Evolutionary conservation across 2,888 invertebrate species (phyloP).

Genomic region (Trichogramma evanescens): DNA sequence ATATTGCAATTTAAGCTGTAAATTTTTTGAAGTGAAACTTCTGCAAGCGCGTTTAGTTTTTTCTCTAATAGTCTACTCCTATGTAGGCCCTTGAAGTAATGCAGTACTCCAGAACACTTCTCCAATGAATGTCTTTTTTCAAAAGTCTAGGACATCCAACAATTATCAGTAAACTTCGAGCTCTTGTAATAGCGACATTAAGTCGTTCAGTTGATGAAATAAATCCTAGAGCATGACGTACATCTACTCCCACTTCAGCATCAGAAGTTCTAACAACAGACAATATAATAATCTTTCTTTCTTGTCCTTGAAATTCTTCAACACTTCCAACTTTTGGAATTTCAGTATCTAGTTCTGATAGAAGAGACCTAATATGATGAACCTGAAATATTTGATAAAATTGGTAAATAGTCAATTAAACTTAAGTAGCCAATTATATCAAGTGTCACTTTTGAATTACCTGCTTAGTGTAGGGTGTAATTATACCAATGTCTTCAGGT

Average conservation of each 20-base stretch:
- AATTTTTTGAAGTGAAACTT: too few relatives aligned
- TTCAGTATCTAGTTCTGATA: conserved; percentile 51
- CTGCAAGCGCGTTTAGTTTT: too few relatives aligned
- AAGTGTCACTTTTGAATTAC: conserved; percentile 47
- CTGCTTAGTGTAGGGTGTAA: conserved; percentile 89
- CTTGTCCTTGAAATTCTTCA: conserved; percentile 83
- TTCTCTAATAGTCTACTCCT: conserved; percentile 43
- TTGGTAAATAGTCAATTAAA: conserved; percentile 13
- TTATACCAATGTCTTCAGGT: conserved; percentile 74
- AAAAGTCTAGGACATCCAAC: conserved; percentile 78
- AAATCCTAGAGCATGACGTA: conserved; percentile 62
- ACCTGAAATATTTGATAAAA: conserved; percentile 48
- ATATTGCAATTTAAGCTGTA: too few relatives aligned
- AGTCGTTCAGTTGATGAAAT: conserved; percentile 69
- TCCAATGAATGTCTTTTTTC: conserved; percentile 62
- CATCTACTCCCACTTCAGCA: conserved; percentile 46
- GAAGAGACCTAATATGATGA: conserved; percentile 55
- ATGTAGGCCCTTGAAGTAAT: conserved; percentile 59
- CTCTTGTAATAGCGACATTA: conserved; percentile 85
- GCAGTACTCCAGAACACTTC: conserved; percentile 58
- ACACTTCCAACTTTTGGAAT: conserved; percentile 70
- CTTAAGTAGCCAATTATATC: background rate
- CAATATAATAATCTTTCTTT: conserved; percentile 65
- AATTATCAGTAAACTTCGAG: conserved; percentile 70
- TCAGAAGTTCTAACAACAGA: conserved; percentile 60